Conservation (phyloP, 2,797 vertebrate genomes). For the Sebastes elongatus region DNA sequence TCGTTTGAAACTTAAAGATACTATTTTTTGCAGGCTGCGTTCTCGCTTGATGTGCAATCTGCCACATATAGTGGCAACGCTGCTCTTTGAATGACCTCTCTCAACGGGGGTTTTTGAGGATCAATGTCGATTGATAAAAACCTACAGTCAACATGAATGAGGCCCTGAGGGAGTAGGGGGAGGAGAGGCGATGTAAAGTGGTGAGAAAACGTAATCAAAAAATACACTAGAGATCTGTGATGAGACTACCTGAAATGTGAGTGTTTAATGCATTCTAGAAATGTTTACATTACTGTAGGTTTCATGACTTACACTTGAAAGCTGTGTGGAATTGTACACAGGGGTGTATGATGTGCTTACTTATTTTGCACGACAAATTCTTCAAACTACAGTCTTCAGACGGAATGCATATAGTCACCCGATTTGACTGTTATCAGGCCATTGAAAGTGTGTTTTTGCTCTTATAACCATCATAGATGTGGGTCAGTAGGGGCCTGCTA, state of each 20-base stretch:
- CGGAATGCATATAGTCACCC: not conserved
- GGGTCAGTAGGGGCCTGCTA: too few relatives aligned
- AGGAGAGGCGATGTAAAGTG: not conserved
- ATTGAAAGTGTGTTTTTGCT: too few relatives aligned
- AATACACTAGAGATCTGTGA: not conserved
- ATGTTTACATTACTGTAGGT: not conserved
- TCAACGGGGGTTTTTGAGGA: not conserved
- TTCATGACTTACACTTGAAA: not conserved
- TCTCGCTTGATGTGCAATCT: constrained; percentile 3
- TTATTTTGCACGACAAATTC: not conserved
- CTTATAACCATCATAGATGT: too few relatives aligned
- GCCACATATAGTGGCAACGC: not conserved
- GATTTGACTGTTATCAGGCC: too few relatives aligned
- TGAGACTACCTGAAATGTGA: not conserved
- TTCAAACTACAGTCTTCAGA: not conserved
- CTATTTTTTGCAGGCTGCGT: not conserved
- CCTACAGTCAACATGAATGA: not conserved
- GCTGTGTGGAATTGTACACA: not conserved
- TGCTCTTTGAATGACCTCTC: not conserved
- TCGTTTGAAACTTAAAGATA: not conserved
- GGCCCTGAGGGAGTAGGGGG: not conserved
- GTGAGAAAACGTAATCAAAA: not conserved
- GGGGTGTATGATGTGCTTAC: not conserved
- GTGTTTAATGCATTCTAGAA: not conserved
- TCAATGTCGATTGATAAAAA: not conserved